These are phyloP conservation scores for Sarcophaga peregrina DNA, from an alignment of 1,140 invertebrate species.

Conservation along the genomic window DNA sequence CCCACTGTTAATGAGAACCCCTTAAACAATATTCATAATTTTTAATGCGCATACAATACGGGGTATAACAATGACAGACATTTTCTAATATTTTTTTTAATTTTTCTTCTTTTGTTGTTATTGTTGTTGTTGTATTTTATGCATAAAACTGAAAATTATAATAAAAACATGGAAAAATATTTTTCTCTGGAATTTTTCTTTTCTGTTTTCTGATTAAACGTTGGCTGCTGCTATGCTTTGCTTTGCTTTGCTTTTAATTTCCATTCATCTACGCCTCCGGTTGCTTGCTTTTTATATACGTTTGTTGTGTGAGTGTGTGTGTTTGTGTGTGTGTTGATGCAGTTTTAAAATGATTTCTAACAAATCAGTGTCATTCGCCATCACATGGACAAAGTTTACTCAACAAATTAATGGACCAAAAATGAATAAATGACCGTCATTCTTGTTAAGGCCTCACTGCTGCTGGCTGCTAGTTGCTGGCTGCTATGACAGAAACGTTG, in stretches of 20 bases:
- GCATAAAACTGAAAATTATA: no score
- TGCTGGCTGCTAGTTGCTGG: constrained; percentile 18
- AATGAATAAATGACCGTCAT: constrained; percentile 37
- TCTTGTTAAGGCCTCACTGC: background rate
- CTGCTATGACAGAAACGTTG: background rate
- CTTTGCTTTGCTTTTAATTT: constrained; percentile 15
- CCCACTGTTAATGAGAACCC: no score
- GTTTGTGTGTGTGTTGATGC: background rate
- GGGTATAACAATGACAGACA: no score
- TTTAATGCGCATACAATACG: no score
- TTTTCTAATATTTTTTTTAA: no score
- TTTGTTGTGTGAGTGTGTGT: no score
- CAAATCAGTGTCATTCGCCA: constrained; percentile 39
- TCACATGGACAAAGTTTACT: constrained; percentile 32
- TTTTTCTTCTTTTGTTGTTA: no score
- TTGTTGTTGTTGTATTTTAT: no score
- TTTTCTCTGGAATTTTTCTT: background rate
- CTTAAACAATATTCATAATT: no score
- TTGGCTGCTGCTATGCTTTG: background rate
- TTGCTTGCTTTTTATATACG: background rate
- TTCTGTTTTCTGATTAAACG: no score
- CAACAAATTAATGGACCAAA: constrained; percentile 39
- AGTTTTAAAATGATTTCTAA: constrained; percentile 20
- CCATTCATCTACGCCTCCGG: background rate
- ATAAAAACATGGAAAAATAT: no score